phyloP scores from a whole-genome alignment of 2,888 invertebrate genomes.

The Macrophya alboannulata region DNA sequence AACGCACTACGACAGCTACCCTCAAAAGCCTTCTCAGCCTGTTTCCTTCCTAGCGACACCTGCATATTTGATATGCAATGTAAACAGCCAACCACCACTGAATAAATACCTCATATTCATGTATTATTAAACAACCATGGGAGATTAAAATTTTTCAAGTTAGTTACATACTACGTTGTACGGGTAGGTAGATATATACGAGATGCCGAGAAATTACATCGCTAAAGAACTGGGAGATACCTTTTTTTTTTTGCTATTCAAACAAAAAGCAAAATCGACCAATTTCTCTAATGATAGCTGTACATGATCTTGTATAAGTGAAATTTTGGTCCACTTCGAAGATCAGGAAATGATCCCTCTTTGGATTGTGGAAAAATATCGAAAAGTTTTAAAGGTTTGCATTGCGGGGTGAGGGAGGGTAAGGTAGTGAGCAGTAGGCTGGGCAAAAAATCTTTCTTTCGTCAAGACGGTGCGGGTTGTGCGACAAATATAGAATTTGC shows the following conservation, averaged over 20 bases:
- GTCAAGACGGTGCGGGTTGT: slow-evolving; percentile 65
- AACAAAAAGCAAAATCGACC: not conserved
- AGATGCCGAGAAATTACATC: not conserved
- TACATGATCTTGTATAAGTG: too few relatives aligned
- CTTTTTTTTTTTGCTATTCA: not conserved
- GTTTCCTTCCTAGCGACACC: slow-evolving; percentile 71
- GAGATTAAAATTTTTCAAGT: slow-evolving; percentile 70
- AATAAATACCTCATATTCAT: slow-evolving; percentile 74
- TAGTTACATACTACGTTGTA: not conserved
- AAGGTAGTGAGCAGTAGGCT: slow-evolving; percentile 67
- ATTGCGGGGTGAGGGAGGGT: slow-evolving; percentile 55
- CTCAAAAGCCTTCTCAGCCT: slow-evolving; percentile 63
- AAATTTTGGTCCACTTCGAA: not conserved
- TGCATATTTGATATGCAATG: slow-evolving; percentile 78
- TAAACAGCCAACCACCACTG: slow-evolving; percentile 74
- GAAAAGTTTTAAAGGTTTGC: slow-evolving; percentile 27
- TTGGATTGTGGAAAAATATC: not conserved
- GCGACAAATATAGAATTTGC: slow-evolving; percentile 87
- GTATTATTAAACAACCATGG: slow-evolving; percentile 73
- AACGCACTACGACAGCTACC: slow-evolving; percentile 64
- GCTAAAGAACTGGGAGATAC: not conserved
- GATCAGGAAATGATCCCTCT: not conserved
- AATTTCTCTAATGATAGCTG: not conserved
- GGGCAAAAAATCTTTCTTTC: slow-evolving; percentile 74
- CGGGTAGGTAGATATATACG: not conserved